A percentile compares a stretch with the other conserved stretches of the same genome.
Evolutionary conservation across 2,113 vertebrate species (phyloP).

Genomic region (Ursus arctos): DNA sequence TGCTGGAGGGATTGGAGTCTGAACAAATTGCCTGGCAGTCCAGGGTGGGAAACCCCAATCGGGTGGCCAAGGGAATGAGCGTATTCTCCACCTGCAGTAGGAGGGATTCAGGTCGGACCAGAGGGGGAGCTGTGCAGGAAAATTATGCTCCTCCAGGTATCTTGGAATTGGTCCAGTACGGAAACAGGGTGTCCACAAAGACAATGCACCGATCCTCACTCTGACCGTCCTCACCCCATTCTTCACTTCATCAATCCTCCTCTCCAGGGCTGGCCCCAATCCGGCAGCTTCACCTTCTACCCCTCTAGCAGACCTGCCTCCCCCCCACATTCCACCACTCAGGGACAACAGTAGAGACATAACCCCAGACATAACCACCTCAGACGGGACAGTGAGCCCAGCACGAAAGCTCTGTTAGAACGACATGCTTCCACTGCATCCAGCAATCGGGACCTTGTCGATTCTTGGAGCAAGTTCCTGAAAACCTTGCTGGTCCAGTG

Average conservation of each 20-base stretch:
- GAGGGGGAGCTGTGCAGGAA: background rate
- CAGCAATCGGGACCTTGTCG: background rate
- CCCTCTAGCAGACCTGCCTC: background rate
- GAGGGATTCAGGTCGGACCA: background rate
- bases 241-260: background rate
- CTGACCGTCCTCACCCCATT: background rate
- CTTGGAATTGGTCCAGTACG: background rate
- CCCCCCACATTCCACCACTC: background rate
- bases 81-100: background rate
- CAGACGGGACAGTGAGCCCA: background rate
- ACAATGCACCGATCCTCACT: background rate
- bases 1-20: background rate
- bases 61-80: background rate
- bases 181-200: background rate
- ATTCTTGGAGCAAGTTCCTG: background rate
- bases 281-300: too few relatives aligned
- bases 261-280: background rate
- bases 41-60: background rate
- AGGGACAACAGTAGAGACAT: background rate
- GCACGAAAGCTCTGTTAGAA: background rate
- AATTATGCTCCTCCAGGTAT: background rate
- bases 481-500: background rate
- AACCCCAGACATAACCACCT: background rate
- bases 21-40: background rate
- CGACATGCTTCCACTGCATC: background rate